Evolutionary conservation across 2,797 vertebrate genomes (phyloP), one percentile per base, ranked within the genome.

Genomic region (Mus spretus): DNA sequence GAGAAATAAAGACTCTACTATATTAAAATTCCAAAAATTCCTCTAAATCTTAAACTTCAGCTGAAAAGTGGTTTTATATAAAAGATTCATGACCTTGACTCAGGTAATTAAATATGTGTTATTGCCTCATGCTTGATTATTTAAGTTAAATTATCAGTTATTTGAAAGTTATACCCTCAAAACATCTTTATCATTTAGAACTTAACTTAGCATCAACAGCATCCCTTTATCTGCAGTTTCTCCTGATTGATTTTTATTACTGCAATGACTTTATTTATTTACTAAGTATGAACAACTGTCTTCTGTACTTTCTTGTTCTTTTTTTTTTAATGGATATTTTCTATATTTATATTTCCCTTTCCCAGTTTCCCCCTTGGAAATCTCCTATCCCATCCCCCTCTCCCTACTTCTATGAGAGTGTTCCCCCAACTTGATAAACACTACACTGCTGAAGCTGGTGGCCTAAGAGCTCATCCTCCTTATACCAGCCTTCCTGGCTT

Each of bases 101-200:
- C 94, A 93, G 96, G 96, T 97, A 97, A 96, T 95, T 97, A 93
- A 93, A 88, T 97, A 95, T 81, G 47, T 91, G 97, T 98, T 97
- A 97, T 93, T 96, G 70, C 80, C 40, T 97, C 85, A 70, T 80
- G 93, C 74, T 97, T 97, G 90, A 72, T 93, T 96, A 72, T 93
- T 96, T 97, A 97, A 96, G 57, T 95, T 96, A 95, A 96, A 97
- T 96, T 94, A 95, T 89, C 28, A 96, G 40, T 55, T 93, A 88
- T 89, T 89, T 79, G 95, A 95, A 91, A 82, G 22, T 93, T 92
- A 94, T 79, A 85, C 31, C 85, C 77, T 94, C 65, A 93, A 85
- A 92, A 6, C 61, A 75, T 96, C 40, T 47, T 87, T 95, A 89
- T 94, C 53, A 77, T 77, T 65, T 50, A 96, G 63, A 95, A 97